A percentile compares a stretch with the other conserved stretches of the same genome.
Conservation (phyloP, 2,113 vertebrate species). For the Pseudopipra pipra region DNA sequence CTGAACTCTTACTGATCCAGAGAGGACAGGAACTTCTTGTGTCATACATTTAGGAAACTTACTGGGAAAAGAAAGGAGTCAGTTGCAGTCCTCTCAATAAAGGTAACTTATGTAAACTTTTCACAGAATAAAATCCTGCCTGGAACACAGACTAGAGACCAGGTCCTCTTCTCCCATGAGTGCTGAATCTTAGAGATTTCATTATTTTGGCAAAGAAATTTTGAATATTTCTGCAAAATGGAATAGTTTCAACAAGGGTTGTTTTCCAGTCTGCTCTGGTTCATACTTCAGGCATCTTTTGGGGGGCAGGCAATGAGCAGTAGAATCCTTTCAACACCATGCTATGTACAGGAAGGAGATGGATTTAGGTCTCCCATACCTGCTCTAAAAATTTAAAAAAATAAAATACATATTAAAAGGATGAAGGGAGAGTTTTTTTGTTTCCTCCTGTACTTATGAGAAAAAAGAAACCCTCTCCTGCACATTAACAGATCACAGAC, state of each 20-base stretch:
- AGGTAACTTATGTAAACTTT: neutral
- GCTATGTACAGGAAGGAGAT: neutral
- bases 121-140: neutral
- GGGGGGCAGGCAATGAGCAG: neutral
- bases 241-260: neutral
- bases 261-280: neutral
- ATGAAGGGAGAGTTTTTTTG: neutral
- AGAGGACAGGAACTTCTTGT: neutral
- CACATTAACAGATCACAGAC: neutral
- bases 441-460: neutral
- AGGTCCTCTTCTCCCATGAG: neutral
- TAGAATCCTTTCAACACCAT: neutral
- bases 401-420: neutral
- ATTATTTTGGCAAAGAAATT: neutral
- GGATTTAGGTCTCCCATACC: neutral
- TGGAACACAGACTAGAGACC: neutral
- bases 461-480: neutral
- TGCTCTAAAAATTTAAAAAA: neutral
- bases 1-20: neutral
- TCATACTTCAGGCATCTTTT: neutral
- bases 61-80: neutral
- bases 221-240: neutral
- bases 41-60: neutral
- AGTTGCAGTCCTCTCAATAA: neutral
- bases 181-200: neutral